These are phyloP conservation scores for Pemphredon lugubris DNA, from an alignment of 2,888 invertebrate genomes.

Conservation along the genomic window DNA sequence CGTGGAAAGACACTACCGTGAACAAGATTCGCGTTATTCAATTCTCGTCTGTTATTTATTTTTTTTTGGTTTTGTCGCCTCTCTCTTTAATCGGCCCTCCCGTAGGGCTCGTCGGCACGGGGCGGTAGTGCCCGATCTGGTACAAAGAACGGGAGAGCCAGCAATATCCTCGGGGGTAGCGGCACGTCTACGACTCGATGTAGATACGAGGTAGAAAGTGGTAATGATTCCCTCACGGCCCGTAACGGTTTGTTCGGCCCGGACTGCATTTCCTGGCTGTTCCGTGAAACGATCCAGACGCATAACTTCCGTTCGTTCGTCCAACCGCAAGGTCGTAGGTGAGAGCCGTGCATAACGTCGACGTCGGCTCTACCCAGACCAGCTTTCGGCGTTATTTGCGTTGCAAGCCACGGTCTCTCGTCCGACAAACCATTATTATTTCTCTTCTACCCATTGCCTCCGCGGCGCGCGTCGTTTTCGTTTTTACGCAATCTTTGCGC, in stretches of 20 bases:
- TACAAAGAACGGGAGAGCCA: conserved; percentile 29
- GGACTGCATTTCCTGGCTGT: conserved; percentile 60
- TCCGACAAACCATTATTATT: conserved; percentile 56
- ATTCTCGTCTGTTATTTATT: no score
- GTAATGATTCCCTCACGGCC: conserved; percentile 63
- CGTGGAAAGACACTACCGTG: conserved; percentile 1
- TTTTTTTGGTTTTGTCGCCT: conserved; percentile 8
- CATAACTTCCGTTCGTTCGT: conserved; percentile 70
- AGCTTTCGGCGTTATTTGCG: conserved; percentile 72
- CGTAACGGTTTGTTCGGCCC: conserved; percentile 59
- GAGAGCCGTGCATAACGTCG: conserved; percentile 58
- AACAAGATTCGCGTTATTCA: conserved; percentile 26
- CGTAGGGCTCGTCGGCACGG: background rate
- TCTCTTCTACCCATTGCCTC: conserved; percentile 16
- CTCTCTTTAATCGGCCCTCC: background rate
- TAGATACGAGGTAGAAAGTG: conserved; percentile 46
- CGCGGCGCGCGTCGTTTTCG: background rate
- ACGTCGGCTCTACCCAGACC: conserved; percentile 53
- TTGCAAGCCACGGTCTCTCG: conserved; percentile 46
- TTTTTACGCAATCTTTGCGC: conserved; percentile 24
- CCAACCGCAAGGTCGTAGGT: conserved; percentile 64
- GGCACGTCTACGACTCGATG: conserved; percentile 30
- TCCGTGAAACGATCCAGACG: conserved; percentile 69
- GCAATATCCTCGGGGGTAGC: conserved; percentile 27
- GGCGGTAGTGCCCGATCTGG: no score